phyloP scores from a whole-genome alignment of 1,140 invertebrate genomes.

The Drosophila littoralis region DNA sequence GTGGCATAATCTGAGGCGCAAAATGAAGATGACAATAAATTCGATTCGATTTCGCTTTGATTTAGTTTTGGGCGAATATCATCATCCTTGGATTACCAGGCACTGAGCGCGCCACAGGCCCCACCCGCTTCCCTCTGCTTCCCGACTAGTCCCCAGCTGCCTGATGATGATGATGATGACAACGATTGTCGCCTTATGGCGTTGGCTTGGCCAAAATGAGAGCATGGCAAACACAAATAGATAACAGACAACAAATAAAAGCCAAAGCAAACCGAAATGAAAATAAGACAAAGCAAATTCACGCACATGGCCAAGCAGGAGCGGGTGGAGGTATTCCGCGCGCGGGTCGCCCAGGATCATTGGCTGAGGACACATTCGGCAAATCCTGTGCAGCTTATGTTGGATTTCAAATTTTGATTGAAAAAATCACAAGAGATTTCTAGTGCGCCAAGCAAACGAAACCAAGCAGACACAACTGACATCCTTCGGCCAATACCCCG shows the following conservation, averaged over 20 bases:
- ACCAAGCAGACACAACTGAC: slow-evolving; percentile 48
- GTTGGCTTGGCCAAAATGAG: slow-evolving; percentile 34
- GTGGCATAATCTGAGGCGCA: slow-evolving; percentile 79
- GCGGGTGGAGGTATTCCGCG: slow-evolving; percentile 32
- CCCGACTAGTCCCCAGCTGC: too few relatives aligned
- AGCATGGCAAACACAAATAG: slow-evolving; percentile 76
- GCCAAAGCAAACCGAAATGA: slow-evolving; percentile 57
- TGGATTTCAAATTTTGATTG: slow-evolving; percentile 82
- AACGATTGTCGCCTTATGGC: slow-evolving; percentile 80
- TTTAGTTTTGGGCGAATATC: slow-evolving; percentile 81
- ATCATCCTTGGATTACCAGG: slow-evolving; percentile 76
- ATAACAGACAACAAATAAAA: slow-evolving; percentile 80
- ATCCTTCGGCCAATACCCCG: slow-evolving; percentile 1
- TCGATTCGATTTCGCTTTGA: slow-evolving; percentile 82
- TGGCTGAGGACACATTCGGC: slow-evolving; percentile 53
- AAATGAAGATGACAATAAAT: slow-evolving; percentile 83
- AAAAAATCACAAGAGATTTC: slow-evolving; percentile 70
- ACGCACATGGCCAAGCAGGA: slow-evolving; percentile 32
- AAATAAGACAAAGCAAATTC: slow-evolving; percentile 80
- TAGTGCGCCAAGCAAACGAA: slow-evolving; percentile 28
- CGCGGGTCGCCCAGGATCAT: slow-evolving; percentile 50
- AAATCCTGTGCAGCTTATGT: slow-evolving; percentile 78
- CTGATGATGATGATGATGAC: slow-evolving; percentile 52
- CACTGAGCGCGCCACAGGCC: slow-evolving; percentile 32
- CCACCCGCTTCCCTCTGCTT: background rate